Percentiles rank a stretch among this genome's conserved stretches.
phyloP scores from a whole-genome alignment of 2,888 invertebrate species.

The Temnothorax ravouxi region DNA sequence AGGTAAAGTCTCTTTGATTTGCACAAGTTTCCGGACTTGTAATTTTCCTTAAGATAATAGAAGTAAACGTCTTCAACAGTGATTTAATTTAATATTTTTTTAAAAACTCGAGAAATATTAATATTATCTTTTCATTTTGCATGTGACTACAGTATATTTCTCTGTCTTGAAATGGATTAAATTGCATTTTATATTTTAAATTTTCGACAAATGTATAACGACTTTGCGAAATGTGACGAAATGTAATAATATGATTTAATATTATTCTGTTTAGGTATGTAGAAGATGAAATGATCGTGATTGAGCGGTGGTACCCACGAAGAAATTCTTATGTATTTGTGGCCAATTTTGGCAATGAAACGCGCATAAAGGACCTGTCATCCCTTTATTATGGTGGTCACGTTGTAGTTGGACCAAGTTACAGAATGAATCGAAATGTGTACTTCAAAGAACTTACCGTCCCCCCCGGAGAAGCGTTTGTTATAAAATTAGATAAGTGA shows the following conservation, averaged over 20 bases:
- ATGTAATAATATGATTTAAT: constrained; percentile 8
- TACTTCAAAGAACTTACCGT: constrained; percentile 88
- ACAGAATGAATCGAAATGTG: constrained; percentile 85
- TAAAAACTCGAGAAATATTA: background rate
- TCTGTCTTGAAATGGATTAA: background rate
- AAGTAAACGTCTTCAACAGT: background rate
- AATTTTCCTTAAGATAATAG: background rate
- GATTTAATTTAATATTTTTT: background rate
- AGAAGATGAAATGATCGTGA: constrained; percentile 89
- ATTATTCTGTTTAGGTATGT: constrained; percentile 86
- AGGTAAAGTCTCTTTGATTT: constrained; percentile 81
- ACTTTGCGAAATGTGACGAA: background rate
- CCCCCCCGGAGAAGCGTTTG: constrained; percentile 89
- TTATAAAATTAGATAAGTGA: constrained; percentile 89
- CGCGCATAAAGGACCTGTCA: constrained; percentile 91
- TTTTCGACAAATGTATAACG: background rate
- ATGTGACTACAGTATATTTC: background rate
- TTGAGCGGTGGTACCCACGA: constrained; percentile 93
- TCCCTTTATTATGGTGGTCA: constrained; percentile 92
- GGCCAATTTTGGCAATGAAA: constrained; percentile 90
- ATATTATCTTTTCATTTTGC: constrained; percentile 12
- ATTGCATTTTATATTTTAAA: background rate
- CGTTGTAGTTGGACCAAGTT: constrained; percentile 87
- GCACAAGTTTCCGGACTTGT: background rate
- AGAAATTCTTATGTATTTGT: constrained; percentile 92